Evolutionary conservation across 2,113 vertebrate genomes (phyloP).

Genomic region (Steatornis caripensis): DNA sequence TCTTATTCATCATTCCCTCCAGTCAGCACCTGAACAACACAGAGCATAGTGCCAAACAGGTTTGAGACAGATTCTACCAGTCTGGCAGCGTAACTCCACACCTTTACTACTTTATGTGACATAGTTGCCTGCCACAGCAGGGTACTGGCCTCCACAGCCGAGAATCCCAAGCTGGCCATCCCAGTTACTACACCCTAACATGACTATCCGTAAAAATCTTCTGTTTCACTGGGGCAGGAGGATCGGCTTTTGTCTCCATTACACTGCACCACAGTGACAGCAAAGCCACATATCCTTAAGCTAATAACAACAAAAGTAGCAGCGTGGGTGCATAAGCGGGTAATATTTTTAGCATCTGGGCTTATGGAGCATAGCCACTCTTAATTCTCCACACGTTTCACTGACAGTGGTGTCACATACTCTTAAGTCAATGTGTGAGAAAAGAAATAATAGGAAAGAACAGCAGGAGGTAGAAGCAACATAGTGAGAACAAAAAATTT

Average conservation of each 20-base stretch:
- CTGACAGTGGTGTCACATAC: not conserved
- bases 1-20: not conserved
- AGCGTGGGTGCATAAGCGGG: not conserved
- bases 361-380: not conserved
- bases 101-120: not conserved
- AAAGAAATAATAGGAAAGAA: not conserved
- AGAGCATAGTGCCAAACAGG: not conserved
- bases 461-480: not conserved
- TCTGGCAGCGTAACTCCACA: not conserved
- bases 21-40: not conserved
- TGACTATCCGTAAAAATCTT: not conserved
- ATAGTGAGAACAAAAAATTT: not conserved
- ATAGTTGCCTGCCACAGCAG: rapidly evolving
- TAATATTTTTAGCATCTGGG: not conserved
- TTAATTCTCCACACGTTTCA: not conserved
- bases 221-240: not conserved
- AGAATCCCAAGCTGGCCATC: not conserved
- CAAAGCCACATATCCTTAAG: not conserved
- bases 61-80: not conserved
- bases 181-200: not conserved
- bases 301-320: not conserved
- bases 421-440: not conserved
- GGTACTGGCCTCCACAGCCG: too few species aligned
- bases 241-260: not conserved
- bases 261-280: not conserved